Evolutionary conservation across 2,797 vertebrate species (phyloP), one percentile per base, ranked within the genome.

Genomic region (Macropodus opercularis): DNA sequence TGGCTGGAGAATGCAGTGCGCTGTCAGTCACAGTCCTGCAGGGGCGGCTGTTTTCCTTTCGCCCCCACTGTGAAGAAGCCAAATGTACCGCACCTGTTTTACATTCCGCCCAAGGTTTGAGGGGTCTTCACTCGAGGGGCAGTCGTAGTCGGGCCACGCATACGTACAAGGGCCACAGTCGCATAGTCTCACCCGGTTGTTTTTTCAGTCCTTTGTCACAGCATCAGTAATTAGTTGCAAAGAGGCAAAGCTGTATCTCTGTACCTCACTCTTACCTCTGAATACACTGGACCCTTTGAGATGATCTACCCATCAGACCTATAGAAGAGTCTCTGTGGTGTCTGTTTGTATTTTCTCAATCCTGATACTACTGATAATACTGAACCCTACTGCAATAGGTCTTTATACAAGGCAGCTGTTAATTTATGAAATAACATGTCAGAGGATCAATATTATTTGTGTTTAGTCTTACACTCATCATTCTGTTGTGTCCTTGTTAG

Each of bases 71-170:
- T 42, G 64, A 67, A 79, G 77, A 72, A 85, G 83, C 79, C 87
- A 86, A 87, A 87, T 87, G 87, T 67, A 69, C 73, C 79, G 89
- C 89, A 91, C 90, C 91, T 93, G 92, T 90, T 93, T 90, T 84
- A 75, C 83, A 92, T 92, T 92, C 89, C 86, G 75, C 48, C 55
- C 34, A n/a, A 69, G 65, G 75, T 82, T 58, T 63, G 57, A 68
- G 70, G 56, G 75, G 64, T 81, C 74, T 69, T 56, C 54, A 38
- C 70, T 66, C 42, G 3, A 53, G 53, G 63, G 71, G 82, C 43
- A 18, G 21, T 53, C 63, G 60, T 52, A 43, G 70, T 73, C 57
- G 67, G 71, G 52, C 57, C 48, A 19, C 43, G 72, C 71, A 69
- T 55, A 40, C 72, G 65, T 60, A 21, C 46, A 59, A 66, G 74